Evolutionary conservation across 2,888 invertebrate species (phyloP).

Genomic region (Sinhomidia bicolor): DNA sequence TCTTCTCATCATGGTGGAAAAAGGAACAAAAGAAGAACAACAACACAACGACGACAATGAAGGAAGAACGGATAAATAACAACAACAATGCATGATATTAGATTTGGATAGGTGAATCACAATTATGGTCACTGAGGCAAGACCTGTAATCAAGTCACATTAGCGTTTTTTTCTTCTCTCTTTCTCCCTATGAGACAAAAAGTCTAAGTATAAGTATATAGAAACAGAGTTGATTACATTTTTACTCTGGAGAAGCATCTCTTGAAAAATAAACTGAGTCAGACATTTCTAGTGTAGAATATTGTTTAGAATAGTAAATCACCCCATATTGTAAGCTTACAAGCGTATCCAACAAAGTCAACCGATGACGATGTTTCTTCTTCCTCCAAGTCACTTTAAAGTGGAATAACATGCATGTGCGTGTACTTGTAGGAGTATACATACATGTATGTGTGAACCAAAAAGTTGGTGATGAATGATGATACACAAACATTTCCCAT

Average conservation of each 20-base stretch:
- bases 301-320: constrained; percentile 65
- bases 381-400: constrained; percentile 48
- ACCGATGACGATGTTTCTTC: too few species aligned
- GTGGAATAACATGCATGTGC: constrained; percentile 51
- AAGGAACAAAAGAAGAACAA: not conserved
- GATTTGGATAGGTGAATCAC: constrained; percentile 65
- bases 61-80: constrained; percentile 67
- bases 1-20: constrained; percentile 23
- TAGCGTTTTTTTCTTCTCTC: constrained; percentile 70
- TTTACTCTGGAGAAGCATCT: constrained; percentile 30
- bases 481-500: constrained; percentile 41
- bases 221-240: not conserved
- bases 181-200: not conserved
- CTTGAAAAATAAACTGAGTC: constrained; percentile 58
- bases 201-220: not conserved
- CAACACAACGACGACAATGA: constrained; percentile 38
- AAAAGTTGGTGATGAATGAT: not conserved
- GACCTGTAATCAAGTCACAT: constrained; percentile 80
- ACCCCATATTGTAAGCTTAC: constrained; percentile 50
- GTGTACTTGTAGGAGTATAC: not conserved
- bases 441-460: constrained; percentile 33
- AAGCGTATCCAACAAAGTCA: constrained; percentile 70
- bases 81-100: constrained; percentile 59
- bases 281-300: constrained; percentile 26
- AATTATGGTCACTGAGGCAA: constrained; percentile 77